phyloP scores from a whole-genome alignment of 2,888 invertebrate species.

The Argynnis bischoffii region DNA sequence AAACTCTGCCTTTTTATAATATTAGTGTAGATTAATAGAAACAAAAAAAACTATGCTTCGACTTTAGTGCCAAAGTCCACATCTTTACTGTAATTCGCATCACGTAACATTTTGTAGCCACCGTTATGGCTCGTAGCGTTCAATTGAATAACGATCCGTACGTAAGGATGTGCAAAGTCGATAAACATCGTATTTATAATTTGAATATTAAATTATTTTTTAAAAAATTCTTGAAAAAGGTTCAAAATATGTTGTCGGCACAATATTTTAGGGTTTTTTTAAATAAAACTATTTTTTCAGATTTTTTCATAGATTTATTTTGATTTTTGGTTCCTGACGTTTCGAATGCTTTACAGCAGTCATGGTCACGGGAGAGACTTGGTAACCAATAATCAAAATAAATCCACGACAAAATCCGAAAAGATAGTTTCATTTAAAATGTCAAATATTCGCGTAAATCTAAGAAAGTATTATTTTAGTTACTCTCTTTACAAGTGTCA shows the following conservation, averaged over 20 bases:
- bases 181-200: slow-evolving; percentile 45
- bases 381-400: too few species aligned
- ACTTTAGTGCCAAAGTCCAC: slow-evolving; percentile 2
- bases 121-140: slow-evolving; percentile 57
- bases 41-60: not conserved
- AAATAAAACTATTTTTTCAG: too few species aligned
- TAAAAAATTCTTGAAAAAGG: too few species aligned
- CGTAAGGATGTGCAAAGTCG: slow-evolving; percentile 53
- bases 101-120: slow-evolving; percentile 61
- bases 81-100: slow-evolving; percentile 44
- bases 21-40: not conserved
- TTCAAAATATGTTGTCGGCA: too few species aligned
- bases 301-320: too few species aligned
- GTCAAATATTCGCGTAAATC: not conserved
- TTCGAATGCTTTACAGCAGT: too few species aligned
- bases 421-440: too few species aligned
- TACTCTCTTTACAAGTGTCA: not conserved
- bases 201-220: slow-evolving; percentile 27
- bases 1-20: too few species aligned
- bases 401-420: too few species aligned
- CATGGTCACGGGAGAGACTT: too few species aligned
- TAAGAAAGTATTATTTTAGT: not conserved
- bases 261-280: too few species aligned
- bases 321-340: too few species aligned
- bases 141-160: slow-evolving; percentile 70